A percentile compares a stretch with the other conserved stretches of the same genome.
Conservation (phyloP, 2,888 invertebrate genomes). For the Tenthredo mesomela region DNA sequence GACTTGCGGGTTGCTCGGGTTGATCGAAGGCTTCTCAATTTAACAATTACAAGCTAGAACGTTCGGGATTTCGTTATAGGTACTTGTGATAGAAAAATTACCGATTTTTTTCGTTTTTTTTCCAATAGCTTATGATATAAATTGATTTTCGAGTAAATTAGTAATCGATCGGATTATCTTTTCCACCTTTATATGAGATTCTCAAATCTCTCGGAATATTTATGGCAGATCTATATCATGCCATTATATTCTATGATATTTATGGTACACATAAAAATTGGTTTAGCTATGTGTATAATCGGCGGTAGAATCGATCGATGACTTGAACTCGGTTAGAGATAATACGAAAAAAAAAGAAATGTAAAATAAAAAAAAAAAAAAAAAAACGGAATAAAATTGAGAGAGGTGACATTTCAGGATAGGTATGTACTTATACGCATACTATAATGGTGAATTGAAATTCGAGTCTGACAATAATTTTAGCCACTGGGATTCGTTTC, state of each 20-base stretch:
- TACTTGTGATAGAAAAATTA: neutral
- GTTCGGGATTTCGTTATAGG: neutral
- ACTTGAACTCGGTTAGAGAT: neutral
- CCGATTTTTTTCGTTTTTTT: neutral
- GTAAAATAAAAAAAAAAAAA: neutral
- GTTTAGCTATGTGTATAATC: neutral
- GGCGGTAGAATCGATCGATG: neutral
- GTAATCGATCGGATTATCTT: neutral
- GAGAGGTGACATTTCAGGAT: too few relatives aligned
- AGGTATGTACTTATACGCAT: too few relatives aligned
- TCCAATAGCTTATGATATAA: neutral
- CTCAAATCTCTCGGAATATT: neutral
- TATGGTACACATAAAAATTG: neutral
- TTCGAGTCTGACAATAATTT: neutral
- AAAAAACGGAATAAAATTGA: too few relatives aligned
- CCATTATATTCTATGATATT: too few relatives aligned
- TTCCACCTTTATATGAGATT: neutral
- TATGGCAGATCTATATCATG: neutral
- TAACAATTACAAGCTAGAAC: neutral
- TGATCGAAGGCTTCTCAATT: slow-evolving; percentile 39
- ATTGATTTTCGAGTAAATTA: neutral
- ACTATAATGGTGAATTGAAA: too few relatives aligned
- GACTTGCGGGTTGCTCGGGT: neutral
- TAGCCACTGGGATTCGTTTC: neutral
- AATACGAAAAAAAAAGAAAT: neutral